Evolutionary conservation across 2,888 invertebrate genomes (phyloP).

Genomic region (Myathropa florea): DNA sequence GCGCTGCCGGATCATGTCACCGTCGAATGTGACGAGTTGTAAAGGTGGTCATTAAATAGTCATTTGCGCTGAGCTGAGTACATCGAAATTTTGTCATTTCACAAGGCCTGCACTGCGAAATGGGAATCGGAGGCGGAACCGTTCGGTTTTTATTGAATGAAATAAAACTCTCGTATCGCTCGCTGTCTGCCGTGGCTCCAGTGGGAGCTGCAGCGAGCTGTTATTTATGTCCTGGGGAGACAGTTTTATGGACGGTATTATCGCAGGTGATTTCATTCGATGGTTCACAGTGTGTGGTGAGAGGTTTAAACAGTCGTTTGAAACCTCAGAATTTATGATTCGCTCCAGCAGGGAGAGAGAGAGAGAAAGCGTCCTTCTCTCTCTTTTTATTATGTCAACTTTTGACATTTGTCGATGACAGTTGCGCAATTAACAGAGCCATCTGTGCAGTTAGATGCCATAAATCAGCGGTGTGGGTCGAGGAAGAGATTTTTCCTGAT

Average conservation of each 20-base stretch:
- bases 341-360: not conserved
- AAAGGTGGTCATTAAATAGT: constrained; percentile 36
- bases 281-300: not conserved
- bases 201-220: constrained; percentile 17
- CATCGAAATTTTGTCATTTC: constrained; percentile 22
- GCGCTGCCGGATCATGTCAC: constrained; percentile 23
- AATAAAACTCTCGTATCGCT: not conserved
- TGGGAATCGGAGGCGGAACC: constrained; percentile 54
- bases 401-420: not conserved
- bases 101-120: not conserved
- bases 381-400: not conserved
- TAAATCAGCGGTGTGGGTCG: not conserved
- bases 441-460: not conserved
- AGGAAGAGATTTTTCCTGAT: too few relatives aligned
- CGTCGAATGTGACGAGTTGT: constrained; percentile 27
- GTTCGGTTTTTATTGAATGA: constrained; percentile 9
- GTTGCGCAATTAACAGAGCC: not conserved
- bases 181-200: not conserved
- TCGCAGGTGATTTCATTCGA: constrained; percentile 42
- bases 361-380: not conserved
- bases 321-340: too few relatives aligned
- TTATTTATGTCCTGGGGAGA: constrained; percentile 49
- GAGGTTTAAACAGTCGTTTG: too few relatives aligned
- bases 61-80: constrained; percentile 17
- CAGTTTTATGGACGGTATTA: constrained; percentile 52